These are phyloP conservation scores for Brachionus manjavacas DNA, from an alignment of 1,140 invertebrate species.

Conservation along the genomic window DNA sequence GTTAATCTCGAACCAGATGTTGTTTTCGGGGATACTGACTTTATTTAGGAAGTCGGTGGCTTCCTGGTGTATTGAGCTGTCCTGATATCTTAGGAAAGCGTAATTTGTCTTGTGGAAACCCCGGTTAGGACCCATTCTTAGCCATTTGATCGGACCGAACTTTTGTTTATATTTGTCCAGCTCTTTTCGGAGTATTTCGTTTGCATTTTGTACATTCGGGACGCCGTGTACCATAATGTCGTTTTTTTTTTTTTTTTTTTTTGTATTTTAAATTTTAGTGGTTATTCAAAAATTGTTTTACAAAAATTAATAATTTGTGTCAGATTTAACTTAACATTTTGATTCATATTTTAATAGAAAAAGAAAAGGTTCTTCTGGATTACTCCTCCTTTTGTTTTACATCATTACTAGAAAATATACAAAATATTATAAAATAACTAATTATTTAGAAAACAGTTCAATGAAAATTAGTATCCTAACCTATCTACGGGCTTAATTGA, in stretches of 20 bases:
- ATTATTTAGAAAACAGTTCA: background rate
- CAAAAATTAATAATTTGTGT: background rate
- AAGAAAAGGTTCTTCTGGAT: background rate
- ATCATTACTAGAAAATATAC: background rate
- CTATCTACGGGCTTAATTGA: background rate
- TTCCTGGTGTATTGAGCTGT: background rate
- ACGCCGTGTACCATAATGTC: conserved; percentile 4
- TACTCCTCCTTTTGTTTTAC: background rate
- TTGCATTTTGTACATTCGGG: background rate
- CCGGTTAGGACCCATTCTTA: background rate
- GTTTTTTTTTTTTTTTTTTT: background rate
- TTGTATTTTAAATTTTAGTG: background rate
- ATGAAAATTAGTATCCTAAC: background rate
- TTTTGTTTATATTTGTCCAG: background rate
- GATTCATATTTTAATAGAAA: background rate
- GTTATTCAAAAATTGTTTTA: background rate
- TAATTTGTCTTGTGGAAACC: background rate
- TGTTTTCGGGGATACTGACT: background rate
- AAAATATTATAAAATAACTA: background rate
- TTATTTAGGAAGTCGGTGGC: background rate
- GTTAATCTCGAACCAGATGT: background rate
- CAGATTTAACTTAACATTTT: background rate
- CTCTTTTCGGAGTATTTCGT: background rate
- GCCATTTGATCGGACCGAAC: background rate
- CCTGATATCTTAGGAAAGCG: background rate